Conservation (phyloP, 1,140 invertebrate genomes). For the Rhopalosiphum maidis region DNA sequence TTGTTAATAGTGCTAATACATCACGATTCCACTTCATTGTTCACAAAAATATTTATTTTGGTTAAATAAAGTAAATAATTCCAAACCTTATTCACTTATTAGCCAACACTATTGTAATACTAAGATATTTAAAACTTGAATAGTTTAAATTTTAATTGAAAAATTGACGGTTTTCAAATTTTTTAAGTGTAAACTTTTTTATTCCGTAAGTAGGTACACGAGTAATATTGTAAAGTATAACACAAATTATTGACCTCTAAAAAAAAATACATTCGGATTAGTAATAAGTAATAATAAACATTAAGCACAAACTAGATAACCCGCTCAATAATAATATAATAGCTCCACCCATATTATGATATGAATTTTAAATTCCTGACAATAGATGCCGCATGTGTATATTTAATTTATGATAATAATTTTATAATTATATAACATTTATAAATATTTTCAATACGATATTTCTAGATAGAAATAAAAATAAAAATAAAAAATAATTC, state of each 20-base stretch:
- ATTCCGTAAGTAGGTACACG: background rate
- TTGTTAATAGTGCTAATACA: background rate
- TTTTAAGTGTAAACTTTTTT: background rate
- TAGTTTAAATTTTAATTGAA: background rate
- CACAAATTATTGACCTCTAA: background rate
- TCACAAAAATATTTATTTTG: background rate
- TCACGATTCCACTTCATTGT: background rate
- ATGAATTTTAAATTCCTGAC: too few species aligned
- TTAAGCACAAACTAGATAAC: background rate
- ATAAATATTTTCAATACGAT: background rate
- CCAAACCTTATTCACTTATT: background rate
- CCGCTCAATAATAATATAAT: background rate
- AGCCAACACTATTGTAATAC: background rate
- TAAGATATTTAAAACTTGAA: background rate
- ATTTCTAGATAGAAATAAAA: background rate
- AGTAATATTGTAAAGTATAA: background rate
- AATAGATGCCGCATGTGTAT: background rate
- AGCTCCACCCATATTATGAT: background rate
- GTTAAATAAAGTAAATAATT: background rate
- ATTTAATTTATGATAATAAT: background rate
- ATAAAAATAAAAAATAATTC: background rate
- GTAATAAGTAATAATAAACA: background rate
- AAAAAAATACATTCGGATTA: background rate
- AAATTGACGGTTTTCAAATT: background rate
- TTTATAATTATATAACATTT: background rate